phyloP scores from a whole-genome alignment of 2,113 vertebrate species.

The Indicator maculatus region DNA sequence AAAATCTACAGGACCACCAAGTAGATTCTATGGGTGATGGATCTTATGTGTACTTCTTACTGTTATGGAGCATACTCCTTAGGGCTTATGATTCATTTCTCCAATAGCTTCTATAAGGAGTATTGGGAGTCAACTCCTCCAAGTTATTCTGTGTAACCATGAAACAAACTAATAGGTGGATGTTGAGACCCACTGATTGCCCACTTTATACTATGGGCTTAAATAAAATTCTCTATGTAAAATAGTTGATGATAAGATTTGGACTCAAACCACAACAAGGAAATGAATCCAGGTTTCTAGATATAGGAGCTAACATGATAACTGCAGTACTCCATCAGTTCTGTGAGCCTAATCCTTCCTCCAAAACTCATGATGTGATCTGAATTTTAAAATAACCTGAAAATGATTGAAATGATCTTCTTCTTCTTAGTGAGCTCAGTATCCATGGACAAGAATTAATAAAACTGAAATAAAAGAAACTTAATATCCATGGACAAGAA shows the following conservation, averaged over 20 bases:
- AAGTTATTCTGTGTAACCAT: background rate
- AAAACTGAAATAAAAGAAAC: background rate
- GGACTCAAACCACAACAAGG: background rate
- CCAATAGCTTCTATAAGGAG: background rate
- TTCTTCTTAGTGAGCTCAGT: background rate
- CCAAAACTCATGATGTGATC: background rate
- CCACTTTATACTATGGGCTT: background rate
- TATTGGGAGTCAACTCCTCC: fast-evolving
- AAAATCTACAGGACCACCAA: background rate
- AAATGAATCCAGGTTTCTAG: background rate
- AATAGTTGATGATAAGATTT: background rate
- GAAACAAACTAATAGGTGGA: background rate
- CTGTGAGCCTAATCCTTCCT: background rate
- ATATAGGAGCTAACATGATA: background rate
- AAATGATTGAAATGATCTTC: background rate
- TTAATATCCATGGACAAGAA: background rate
- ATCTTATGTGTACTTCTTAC: background rate
- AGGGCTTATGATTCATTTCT: background rate
- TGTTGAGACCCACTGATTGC: background rate
- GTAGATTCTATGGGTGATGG: background rate
- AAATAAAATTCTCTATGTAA: background rate
- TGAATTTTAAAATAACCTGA: background rate
- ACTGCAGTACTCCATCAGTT: background rate
- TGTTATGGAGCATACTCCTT: background rate
- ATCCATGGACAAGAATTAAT: background rate